Percentiles rank a stretch among this genome's conserved stretches.
Evolutionary conservation across 2,797 vertebrate species (phyloP).

Genomic region (Notoglanidium macrostoma): DNA sequence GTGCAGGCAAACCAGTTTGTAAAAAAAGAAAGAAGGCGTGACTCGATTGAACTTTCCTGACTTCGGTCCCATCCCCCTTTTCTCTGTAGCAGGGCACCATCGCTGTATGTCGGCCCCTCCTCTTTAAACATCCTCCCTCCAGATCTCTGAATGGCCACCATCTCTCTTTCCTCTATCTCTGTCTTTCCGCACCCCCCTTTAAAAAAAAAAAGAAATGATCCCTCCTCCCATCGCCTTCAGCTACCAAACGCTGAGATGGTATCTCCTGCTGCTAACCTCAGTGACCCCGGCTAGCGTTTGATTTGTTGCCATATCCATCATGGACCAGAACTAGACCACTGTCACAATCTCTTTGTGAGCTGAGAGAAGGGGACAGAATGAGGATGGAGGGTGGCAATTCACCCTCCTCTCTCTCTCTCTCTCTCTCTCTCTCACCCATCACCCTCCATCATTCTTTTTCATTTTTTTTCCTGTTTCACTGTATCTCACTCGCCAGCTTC

Average conservation of each 20-base stretch:
- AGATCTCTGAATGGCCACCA: conserved; percentile 7
- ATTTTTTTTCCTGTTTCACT: neutral
- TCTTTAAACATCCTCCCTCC: neutral
- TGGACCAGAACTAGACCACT: conserved; percentile 66
- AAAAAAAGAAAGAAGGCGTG: neutral
- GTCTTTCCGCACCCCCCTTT: conserved; percentile 27
- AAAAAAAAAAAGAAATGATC: conserved; percentile 16
- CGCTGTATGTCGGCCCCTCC: neutral
- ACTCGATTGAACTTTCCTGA: neutral
- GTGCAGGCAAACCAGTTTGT: neutral
- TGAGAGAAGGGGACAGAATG: conserved; percentile 35
- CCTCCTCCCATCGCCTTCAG: conserved; percentile 50
- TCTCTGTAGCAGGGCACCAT: neutral
- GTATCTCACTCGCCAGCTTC: neutral
- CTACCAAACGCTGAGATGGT: conserved; percentile 44
- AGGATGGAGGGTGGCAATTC: conserved; percentile 61
- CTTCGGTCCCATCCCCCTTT: conserved; percentile 6
- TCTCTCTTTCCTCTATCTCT: neutral
- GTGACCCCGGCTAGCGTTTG: conserved; percentile 65
- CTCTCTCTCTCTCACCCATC: conserved; percentile 52
- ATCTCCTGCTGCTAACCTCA: conserved; percentile 61
- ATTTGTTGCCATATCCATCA: conserved; percentile 76
- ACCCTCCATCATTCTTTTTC: neutral
- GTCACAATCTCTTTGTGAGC: conserved; percentile 68
- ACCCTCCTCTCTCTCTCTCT: conserved; percentile 58